Percentiles rank a stretch among this genome's conserved stretches.
phyloP scores from a whole-genome alignment of 2,888 invertebrate species.

The Clostera curtula region DNA sequence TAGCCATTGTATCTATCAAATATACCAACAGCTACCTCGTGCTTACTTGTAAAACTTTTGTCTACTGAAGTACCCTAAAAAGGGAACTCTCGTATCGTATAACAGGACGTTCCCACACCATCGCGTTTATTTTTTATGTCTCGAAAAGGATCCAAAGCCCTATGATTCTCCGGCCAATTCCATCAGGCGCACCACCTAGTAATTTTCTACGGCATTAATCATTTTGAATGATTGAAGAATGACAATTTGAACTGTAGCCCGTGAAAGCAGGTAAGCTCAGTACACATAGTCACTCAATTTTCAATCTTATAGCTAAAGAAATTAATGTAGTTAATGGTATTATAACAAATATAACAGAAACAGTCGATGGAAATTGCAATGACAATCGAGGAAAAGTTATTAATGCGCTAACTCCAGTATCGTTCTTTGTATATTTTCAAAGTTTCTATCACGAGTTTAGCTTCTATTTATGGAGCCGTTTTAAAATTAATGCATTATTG shows the following conservation, averaged over 20 bases:
- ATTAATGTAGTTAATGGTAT: slow-evolving; percentile 7
- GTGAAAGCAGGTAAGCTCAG: slow-evolving; percentile 34
- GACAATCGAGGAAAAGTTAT: slow-evolving; percentile 6
- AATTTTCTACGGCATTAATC: slow-evolving; percentile 63
- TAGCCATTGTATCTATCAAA: too few species aligned
- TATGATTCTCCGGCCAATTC: slow-evolving; percentile 50
- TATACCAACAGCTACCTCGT: too few species aligned
- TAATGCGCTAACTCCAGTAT: background rate
- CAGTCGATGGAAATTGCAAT: slow-evolving; percentile 7
- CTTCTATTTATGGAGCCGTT: slow-evolving; percentile 6
- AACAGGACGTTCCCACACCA: slow-evolving; percentile 60
- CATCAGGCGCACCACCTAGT: slow-evolving; percentile 50
- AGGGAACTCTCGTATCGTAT: slow-evolving; percentile 29
- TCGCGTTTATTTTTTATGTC: slow-evolving; percentile 40
- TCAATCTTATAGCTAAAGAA: slow-evolving; percentile 1
- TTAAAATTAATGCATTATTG: slow-evolving; percentile 1
- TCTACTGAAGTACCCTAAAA: too few species aligned
- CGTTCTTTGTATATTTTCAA: background rate
- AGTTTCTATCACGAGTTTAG: slow-evolving; percentile 1
- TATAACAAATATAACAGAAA: slow-evolving; percentile 5
- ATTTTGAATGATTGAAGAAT: slow-evolving; percentile 46
- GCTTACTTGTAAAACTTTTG: too few species aligned
- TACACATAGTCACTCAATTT: slow-evolving; percentile 10
- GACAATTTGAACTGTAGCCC: slow-evolving; percentile 40
- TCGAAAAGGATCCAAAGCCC: slow-evolving; percentile 36